Evolutionary conservation across 2,888 invertebrate species (phyloP), one percentile per base, ranked within the genome.

Genomic region (Drosophila leonis): DNA sequence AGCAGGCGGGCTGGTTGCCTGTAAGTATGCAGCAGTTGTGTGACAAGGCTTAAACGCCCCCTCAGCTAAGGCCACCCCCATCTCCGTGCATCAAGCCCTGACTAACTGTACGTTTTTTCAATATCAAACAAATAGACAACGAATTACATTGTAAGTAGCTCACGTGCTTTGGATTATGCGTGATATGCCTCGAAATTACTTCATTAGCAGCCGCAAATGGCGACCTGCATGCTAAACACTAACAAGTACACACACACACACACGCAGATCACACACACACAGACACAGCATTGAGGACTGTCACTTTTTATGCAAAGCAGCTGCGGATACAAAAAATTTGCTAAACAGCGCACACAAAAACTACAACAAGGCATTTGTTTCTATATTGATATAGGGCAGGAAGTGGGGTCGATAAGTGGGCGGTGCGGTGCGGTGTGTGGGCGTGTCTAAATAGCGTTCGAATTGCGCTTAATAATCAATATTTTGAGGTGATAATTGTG

Each of bases 101-200:
- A 39, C 42, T 33, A 56, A 63, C 63, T 59, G 60, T 77, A 75
- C 80, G 80, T 71, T 85, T 85, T 85, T 85, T 85, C 84, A 85
- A 85, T 86, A 86, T 90, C 88, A 86, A 83, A 88, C 90, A 87
- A 90, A 83, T 87, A 90, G 90, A 87, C 86, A 87, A 88, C 90
- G 87, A 90, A 87, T 90, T 87, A 87, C 90, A 83, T 88, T 82
- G 86, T 87, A 87, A 87, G 90, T 87, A 87, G 90, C 87, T 87
- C 87, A 87, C 87, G 87, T 87, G 90, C 90, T 82, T 75, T 78
- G 89, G 87, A 87, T 87, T 87, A 87, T 87, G 89, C 87, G 87
- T 87, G 87, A 87, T 87, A 90, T 90, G 87, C 90, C 88, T 87
- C 72, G 78, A 87, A 87, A 87, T 87, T 84, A 90, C 87, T 87